These are phyloP conservation scores for Gracilinanus agilis DNA, from an alignment of 2,113 vertebrate species.

Conservation along the genomic window DNA sequence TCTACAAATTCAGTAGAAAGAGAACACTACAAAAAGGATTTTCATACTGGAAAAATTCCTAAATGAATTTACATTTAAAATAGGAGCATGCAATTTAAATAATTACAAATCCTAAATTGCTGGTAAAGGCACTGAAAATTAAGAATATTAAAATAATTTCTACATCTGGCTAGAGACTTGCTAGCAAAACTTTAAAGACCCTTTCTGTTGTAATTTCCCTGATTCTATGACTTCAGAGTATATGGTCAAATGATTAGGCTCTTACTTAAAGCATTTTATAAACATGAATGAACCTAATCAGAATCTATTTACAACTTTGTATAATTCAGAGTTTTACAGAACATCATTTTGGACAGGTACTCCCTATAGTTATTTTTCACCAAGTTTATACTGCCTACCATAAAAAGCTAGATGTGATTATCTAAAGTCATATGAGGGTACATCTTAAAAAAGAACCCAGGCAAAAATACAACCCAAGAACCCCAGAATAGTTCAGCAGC, in stretches of 20 bases:
- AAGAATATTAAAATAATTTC: neutral
- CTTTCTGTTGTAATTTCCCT: neutral
- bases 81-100: neutral
- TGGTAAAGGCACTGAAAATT: neutral
- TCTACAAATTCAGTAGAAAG: neutral
- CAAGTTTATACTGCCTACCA: neutral
- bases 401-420: neutral
- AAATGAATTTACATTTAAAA: neutral
- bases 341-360: neutral
- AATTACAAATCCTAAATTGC: neutral
- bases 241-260: neutral
- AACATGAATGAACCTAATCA: neutral
- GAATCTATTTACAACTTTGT: neutral
- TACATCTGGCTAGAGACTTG: neutral
- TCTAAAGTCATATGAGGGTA: slow-evolving; percentile 29
- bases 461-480: neutral
- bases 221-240: neutral
- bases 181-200: neutral
- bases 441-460: neutral
- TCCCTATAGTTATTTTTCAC: neutral
- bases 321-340: neutral
- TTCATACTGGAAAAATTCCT: neutral
- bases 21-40: neutral
- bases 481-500: neutral
- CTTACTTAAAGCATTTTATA: neutral